Evolutionary conservation across 1,140 invertebrate genomes (phyloP), one percentile per base, ranked within the genome.

Genomic region (Scaptomyza montana): DNA sequence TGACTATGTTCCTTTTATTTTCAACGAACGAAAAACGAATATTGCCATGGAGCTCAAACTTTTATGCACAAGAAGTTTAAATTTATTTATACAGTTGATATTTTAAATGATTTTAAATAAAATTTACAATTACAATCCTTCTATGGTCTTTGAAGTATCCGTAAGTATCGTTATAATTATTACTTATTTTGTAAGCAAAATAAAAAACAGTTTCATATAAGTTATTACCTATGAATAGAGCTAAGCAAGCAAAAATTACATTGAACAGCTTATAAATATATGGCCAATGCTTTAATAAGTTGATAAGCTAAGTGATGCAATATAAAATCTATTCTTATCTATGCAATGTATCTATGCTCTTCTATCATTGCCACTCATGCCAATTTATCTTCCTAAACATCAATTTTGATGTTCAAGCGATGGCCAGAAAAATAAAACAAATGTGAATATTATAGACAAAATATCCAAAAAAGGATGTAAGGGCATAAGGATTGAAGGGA

Each of bases 381-480:
- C 12, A n/a, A n/a, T 43, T 43, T 43, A 43, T 43, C 39, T 43
- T 43, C 12, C n/a, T 43, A 43, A 43, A 43, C n/a, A 43, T 43
- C 39, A 12, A 12, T n/a, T 43, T 43, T 43, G 3, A n/a, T 12
- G 10, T 49, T 25, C 47, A 25, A n/a, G 21, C 8, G 9, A 25
- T 12, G 21, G 7, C 33, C 33, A 49, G 10, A 9, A 49, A 25
- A 49, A 9, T 12, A 25, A 25, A 49, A 28, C 19, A 47, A 21
- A 21, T 47, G 16, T 21, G 16, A 21, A 57, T 25, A 74, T 50
- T 36, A 36, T 9, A 9, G 33, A 36, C 33, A 72, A 77, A 67
- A 56, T 62, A 57, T 65, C 65, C 53, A 74, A 64, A 81, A 71
- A 74, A 61, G 33, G 54, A 73, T 36, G 41, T 56, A 57, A 74